A percentile compares a stretch with the other conserved stretches of the same genome.
These are phyloP conservation scores for Hirtodrosophila confusa DNA, from an alignment of 2,888 invertebrate species.

Conservation along the genomic window DNA sequence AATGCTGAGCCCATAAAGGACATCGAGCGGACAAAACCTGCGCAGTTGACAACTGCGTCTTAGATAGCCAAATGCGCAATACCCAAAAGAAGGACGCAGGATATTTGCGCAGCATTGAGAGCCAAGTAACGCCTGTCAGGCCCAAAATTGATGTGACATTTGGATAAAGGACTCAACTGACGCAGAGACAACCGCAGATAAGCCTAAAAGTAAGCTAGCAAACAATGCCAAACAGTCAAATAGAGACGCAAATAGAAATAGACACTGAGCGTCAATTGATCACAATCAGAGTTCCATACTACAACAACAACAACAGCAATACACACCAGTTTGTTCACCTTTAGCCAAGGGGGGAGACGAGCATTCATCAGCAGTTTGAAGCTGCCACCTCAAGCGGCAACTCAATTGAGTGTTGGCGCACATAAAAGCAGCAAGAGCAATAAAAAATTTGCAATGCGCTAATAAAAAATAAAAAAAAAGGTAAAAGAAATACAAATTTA, in stretches of 20 bases:
- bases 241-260: slow-evolving; percentile 60
- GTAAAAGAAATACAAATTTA: slow-evolving; percentile 62
- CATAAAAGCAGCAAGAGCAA: slow-evolving; percentile 50
- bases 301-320: slow-evolving; percentile 23
- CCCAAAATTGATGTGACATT: slow-evolving; percentile 62
- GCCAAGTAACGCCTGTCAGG: slow-evolving; percentile 30
- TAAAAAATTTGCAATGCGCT: slow-evolving; percentile 60
- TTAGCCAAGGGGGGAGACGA: slow-evolving; percentile 12
- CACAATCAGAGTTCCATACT: slow-evolving; percentile 41
- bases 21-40: slow-evolving; percentile 46
- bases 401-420: slow-evolving; percentile 43
- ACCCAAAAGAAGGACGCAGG: not conserved
- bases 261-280: slow-evolving; percentile 50
- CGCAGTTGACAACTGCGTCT: slow-evolving; percentile 65
- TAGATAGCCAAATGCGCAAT: slow-evolving; percentile 54
- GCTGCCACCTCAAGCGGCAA: slow-evolving; percentile 62
- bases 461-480: slow-evolving; percentile 49
- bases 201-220: slow-evolving; percentile 32
- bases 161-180: slow-evolving; percentile 58
- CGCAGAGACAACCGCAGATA: slow-evolving; percentile 63
- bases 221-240: slow-evolving; percentile 39
- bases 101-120: slow-evolving; percentile 24
- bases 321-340: slow-evolving; percentile 64
- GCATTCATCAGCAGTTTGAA: slow-evolving; percentile 22
- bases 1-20: slow-evolving; percentile 10